Conservation (phyloP, 2,113 vertebrate species). For the Jaculus jaculus region DNA sequence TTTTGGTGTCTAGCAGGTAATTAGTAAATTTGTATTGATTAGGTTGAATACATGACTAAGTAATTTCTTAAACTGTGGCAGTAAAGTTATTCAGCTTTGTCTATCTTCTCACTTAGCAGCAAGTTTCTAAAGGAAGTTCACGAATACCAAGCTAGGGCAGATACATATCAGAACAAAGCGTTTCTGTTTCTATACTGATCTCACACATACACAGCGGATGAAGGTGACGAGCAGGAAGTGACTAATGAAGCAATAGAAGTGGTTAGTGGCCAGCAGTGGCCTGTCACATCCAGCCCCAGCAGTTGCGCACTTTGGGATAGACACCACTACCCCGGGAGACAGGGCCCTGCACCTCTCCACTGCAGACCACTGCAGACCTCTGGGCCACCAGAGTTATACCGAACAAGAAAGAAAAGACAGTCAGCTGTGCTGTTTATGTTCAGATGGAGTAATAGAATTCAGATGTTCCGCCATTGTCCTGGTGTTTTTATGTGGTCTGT, state of each 20-base stretch:
- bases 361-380: constrained; percentile 87
- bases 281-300: constrained; percentile 83
- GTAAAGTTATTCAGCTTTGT: neutral
- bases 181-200: constrained; percentile 49
- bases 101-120: neutral
- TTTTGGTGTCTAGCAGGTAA: neutral
- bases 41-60: neutral
- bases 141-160: neutral
- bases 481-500: neutral
- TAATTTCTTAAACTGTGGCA: neutral
- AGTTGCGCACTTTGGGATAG: constrained; percentile 86
- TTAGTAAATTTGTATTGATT: neutral
- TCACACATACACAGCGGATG: neutral
- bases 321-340: constrained; percentile 87
- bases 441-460: neutral
- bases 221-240: accelerated
- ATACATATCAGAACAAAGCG: neutral
- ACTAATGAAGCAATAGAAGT: neutral
- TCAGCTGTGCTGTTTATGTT: neutral
- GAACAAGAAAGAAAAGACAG: neutral
- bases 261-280: constrained; percentile 70
- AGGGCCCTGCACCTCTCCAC: constrained; percentile 83
- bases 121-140: neutral
- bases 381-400: constrained; percentile 89
- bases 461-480: accelerated